These are phyloP conservation scores for Delphinus delphis DNA, from an alignment of 2,113 vertebrate genomes.

Conservation along the genomic window DNA sequence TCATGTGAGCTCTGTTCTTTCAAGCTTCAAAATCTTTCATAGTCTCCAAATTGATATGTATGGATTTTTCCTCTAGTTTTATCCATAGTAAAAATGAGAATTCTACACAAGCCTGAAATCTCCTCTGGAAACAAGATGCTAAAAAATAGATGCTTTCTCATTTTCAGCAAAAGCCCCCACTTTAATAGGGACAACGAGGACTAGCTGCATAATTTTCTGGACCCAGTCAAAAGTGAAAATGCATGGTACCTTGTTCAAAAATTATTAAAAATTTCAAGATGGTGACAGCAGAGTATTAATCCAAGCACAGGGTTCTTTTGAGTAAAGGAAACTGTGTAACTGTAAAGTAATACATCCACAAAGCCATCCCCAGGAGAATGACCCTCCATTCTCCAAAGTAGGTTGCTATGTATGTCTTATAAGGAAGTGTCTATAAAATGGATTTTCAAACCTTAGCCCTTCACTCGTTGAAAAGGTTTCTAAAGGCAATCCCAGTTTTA, in stretches of 20 bases:
- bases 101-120: background rate
- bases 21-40: slow-evolving; percentile 28
- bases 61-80: slow-evolving; percentile 1
- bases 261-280: background rate
- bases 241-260: background rate
- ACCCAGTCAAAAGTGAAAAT: background rate
- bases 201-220: background rate
- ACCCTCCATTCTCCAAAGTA: background rate
- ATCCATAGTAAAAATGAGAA: slow-evolving; percentile 47
- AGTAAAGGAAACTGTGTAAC: background rate
- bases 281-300: background rate
- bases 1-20: slow-evolving; percentile 40
- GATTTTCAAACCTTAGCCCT: background rate
- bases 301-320: background rate
- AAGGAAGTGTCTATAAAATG: background rate
- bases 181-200: background rate
- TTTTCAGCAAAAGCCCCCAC: background rate
- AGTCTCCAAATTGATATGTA: background rate
- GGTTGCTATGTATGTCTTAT: background rate
- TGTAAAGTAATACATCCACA: background rate
- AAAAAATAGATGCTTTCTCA: background rate
- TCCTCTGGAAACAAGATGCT: background rate
- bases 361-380: background rate
- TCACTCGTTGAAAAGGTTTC: background rate
- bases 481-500: no score